A percentile compares a stretch with the other conserved stretches of the same genome.
Evolutionary conservation across 1,140 invertebrate genomes (phyloP).

Genomic region (Pinna nobilis): DNA sequence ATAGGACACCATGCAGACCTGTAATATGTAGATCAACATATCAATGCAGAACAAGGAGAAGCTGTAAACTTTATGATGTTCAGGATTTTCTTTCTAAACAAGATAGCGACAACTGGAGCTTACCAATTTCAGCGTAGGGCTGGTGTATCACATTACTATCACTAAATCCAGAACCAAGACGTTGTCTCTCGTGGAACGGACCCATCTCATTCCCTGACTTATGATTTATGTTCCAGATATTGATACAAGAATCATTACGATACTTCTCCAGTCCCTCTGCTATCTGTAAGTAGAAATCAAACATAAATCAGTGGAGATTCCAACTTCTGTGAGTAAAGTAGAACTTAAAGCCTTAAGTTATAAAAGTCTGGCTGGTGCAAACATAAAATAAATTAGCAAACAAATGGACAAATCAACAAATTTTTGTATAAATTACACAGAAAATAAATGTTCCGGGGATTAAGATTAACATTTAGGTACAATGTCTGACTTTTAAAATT

Average conservation of each 20-base stretch:
- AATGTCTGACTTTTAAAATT: too few species aligned
- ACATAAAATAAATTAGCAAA: too few species aligned
- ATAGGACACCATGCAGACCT: too few species aligned
- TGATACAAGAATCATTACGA: slow-evolving; percentile 77
- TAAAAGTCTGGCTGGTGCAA: too few species aligned
- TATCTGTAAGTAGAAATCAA: slow-evolving; percentile 74
- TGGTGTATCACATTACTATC: slow-evolving; percentile 48
- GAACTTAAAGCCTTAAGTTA: background rate
- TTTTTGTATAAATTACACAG: background rate
- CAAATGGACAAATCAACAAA: background rate
- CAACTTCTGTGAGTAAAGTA: background rate
- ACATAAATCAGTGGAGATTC: background rate
- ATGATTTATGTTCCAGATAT: slow-evolving; percentile 74
- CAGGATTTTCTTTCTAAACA: too few species aligned
- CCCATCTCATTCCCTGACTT: slow-evolving; percentile 41
- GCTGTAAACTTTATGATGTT: too few species aligned
- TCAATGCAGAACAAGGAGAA: too few species aligned
- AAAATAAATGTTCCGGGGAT: too few species aligned
- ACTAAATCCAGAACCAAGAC: slow-evolving; percentile 55
- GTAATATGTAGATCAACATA: too few species aligned
- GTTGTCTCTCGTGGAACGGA: slow-evolving; percentile 42
- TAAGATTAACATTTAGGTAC: too few species aligned
- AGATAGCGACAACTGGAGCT: too few species aligned
- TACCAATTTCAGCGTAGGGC: slow-evolving; percentile 65
- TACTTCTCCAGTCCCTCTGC: slow-evolving; percentile 91